These are phyloP conservation scores for Orchesella flavescens DNA, from an alignment of 2,888 invertebrate species.

Conservation along the genomic window DNA sequence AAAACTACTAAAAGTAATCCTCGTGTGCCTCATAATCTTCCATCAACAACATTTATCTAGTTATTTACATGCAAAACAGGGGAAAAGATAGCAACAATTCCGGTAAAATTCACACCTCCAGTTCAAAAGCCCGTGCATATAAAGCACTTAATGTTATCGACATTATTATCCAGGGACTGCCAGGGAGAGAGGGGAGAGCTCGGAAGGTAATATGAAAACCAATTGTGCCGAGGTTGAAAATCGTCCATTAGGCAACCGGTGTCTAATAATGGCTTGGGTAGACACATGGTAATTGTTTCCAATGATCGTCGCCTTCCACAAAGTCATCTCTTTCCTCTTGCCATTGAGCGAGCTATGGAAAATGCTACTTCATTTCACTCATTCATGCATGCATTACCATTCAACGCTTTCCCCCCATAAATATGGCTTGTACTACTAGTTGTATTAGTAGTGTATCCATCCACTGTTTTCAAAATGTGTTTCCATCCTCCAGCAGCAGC, in stretches of 20 bases:
- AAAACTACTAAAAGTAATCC: background rate
- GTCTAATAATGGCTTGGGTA: conserved; percentile 40
- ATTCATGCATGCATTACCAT: background rate
- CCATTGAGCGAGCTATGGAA: background rate
- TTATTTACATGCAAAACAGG: conserved; percentile 44
- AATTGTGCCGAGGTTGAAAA: conserved; percentile 29
- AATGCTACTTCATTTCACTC: background rate
- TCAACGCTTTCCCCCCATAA: no score
- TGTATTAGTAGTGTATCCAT: background rate
- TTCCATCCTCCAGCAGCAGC: no score
- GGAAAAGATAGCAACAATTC: conserved; percentile 17
- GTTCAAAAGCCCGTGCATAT: background rate
- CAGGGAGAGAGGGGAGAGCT: background rate
- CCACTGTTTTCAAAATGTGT: background rate
- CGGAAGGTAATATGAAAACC: conserved; percentile 14
- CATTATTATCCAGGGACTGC: background rate
- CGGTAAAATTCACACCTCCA: conserved; percentile 40
- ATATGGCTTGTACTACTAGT: no score
- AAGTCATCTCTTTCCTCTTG: background rate
- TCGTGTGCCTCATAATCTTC: background rate
- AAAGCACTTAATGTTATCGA: background rate
- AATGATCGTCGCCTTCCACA: conserved; percentile 29
- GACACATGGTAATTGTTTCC: conserved; percentile 54
- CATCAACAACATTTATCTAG: background rate
- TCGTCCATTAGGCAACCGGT: conserved; percentile 54